A percentile compares a stretch with the other conserved stretches of the same genome.
Conservation (phyloP, 1,140 invertebrate species). For the Thaumetopoea pityocampa region DNA sequence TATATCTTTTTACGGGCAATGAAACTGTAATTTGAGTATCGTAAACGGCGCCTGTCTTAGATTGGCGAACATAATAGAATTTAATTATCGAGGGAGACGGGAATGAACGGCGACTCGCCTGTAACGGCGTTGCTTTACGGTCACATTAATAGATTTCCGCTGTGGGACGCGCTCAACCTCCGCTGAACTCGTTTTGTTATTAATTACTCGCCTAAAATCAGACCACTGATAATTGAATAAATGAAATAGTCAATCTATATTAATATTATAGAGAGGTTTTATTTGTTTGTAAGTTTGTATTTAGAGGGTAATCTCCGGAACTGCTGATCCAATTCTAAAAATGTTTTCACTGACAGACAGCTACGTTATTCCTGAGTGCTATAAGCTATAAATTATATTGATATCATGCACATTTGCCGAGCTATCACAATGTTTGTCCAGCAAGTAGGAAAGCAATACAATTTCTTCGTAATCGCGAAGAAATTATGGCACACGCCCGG, state of each 20-base stretch:
- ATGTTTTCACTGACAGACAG: too few species aligned
- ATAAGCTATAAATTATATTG: too few species aligned
- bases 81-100: constrained; percentile 64
- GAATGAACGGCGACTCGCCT: constrained; percentile 67
- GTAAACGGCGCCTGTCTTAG: constrained; percentile 66
- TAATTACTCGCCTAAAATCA: constrained; percentile 40
- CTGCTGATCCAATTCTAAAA: too few species aligned
- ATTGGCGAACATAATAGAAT: constrained; percentile 67
- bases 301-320: too few species aligned
- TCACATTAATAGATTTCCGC: constrained; percentile 68
- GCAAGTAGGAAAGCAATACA: too few species aligned
- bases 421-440: too few species aligned
- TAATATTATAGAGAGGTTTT: too few species aligned
- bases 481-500: too few species aligned
- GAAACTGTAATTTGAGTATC: constrained; percentile 63
- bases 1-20: constrained; percentile 57
- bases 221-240: constrained; percentile 21
- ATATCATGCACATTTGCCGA: too few species aligned
- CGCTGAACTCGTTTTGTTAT: constrained; percentile 42
- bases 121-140: constrained; percentile 61
- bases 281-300: too few species aligned
- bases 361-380: too few species aligned
- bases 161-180: constrained; percentile 44
- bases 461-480: too few species aligned
- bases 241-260: constrained; percentile 14